Base-by-base conservation (phyloP, 2,113 vertebrate genomes). In the Campylomormyrus numenius region DNA sequence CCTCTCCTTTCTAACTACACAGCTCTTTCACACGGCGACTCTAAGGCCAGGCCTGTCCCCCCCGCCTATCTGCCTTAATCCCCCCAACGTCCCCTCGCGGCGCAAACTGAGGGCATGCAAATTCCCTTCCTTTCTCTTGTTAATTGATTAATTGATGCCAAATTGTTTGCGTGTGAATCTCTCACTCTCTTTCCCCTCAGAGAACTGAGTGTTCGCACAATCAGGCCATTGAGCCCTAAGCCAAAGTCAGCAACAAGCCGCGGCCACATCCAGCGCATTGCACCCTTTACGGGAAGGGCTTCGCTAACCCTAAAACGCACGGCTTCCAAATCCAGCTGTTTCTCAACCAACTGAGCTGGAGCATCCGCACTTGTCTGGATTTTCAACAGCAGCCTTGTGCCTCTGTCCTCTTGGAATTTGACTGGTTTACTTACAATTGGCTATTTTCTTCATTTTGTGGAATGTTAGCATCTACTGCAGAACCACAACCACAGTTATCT, bases 91-190 rank as follows among this genome's bases (percentile, higher is more conserved):
- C 6, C 80, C 24, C 80, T 56, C 42, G 56, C 50, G 35, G 13
- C 89, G n/a, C 74, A 85, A 15, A 58, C 52, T 45, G 77, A 52
- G 80, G 92, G 92, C 94, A 95, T 94, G 94, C 94, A 95, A 95
- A 96, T 96, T 95, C 94, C 93, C 94, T 88, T 91, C 87, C 93
- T 96, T 95, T 95, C 94, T 94, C 92, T 92, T 91, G 92, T 94
- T 96, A 95, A 96, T 96, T 96, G 95, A 96, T 96, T 96, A 96
- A 96, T 96, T 96, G 95, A 95, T 95, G 92, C 93, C 92, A 92
- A 93, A 91, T 88, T 90, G 90, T 94, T 95, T 95, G 92, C 94
- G 94, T 96, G 93, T 95, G 90, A 15, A 27, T 86, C 21, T 5
- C 66, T 89, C 89, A 11, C 87, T 77, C 77, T 85, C 80, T 48